Conservation (phyloP, 2,888 invertebrate species). For the Coecobrya sp. region DNA sequence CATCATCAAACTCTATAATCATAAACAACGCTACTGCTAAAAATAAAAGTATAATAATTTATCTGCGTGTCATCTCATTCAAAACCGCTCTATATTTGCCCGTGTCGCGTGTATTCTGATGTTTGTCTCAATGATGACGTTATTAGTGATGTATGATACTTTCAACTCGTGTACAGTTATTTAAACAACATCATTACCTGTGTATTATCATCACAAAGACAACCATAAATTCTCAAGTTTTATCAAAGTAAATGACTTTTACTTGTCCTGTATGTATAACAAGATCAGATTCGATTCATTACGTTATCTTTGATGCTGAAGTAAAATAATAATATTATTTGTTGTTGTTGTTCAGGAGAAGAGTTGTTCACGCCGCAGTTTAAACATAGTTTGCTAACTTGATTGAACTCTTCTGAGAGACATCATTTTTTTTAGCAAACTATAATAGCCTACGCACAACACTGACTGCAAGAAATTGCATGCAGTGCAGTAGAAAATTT, state of each 20-base stretch:
- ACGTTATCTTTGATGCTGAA: neutral
- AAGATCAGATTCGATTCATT: constrained; percentile 48
- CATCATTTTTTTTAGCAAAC: constrained; percentile 35
- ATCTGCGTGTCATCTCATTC: constrained; percentile 12
- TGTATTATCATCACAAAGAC: constrained; percentile 25
- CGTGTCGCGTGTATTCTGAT: neutral
- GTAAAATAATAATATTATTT: neutral
- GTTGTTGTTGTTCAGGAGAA: neutral
- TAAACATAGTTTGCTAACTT: constrained; percentile 21
- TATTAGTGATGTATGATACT: constrained; percentile 27
- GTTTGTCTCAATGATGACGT: neutral
- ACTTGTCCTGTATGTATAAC: constrained; percentile 36
- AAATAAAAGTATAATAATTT: constrained; percentile 33
- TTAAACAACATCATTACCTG: constrained; percentile 33
- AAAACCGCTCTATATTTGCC: neutral
- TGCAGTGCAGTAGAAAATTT: neutral
- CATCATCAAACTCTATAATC: constrained; percentile 11
- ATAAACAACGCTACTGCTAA: constrained; percentile 13
- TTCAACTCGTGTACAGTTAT: neutral
- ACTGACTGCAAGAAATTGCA: neutral
- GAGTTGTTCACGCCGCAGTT: constrained; percentile 21
- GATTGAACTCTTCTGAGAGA: constrained; percentile 14
- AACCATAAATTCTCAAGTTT: constrained; percentile 21
- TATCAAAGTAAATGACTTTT: constrained; percentile 47
- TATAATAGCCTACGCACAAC: constrained; percentile 15